These are phyloP conservation scores for Cacoxenus indagator DNA, from an alignment of 2,888 invertebrate species.

Conservation along the genomic window DNA sequence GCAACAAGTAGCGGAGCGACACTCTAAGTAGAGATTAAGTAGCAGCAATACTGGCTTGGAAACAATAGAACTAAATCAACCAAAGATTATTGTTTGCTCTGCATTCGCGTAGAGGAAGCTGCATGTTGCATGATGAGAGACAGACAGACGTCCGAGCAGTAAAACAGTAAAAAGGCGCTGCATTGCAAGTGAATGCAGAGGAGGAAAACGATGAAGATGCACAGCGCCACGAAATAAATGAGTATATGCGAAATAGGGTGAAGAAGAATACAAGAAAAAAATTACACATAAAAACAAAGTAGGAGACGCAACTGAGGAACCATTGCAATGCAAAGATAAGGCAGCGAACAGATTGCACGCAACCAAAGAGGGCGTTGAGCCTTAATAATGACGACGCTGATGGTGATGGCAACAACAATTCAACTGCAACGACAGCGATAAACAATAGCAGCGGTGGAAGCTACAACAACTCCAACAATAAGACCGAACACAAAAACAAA, in stretches of 20 bases:
- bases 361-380: constrained; percentile 26
- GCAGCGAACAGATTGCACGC: constrained; percentile 20
- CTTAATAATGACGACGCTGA: constrained; percentile 7
- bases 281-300: not conserved
- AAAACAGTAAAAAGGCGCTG: not conserved
- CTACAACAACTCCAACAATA: not conserved
- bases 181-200: not conserved
- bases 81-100: constrained; percentile 39
- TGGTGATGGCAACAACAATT: not conserved
- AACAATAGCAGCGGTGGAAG: not conserved
- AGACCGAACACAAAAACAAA: not conserved
- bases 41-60: constrained; percentile 25
- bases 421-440: not conserved
- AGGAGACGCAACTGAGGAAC: no score
- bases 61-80: constrained; percentile 37
- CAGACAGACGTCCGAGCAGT: not conserved
- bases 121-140: constrained; percentile 15
- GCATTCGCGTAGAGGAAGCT: not conserved
- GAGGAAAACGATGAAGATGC: not conserved
- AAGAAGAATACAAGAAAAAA: not conserved
- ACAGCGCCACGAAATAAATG: no score
- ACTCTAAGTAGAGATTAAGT: constrained; percentile 17
- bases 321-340: not conserved
- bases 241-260: not conserved
- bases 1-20: not conserved